phyloP scores from a whole-genome alignment of 2,888 invertebrate species.

The Labia minor region DNA sequence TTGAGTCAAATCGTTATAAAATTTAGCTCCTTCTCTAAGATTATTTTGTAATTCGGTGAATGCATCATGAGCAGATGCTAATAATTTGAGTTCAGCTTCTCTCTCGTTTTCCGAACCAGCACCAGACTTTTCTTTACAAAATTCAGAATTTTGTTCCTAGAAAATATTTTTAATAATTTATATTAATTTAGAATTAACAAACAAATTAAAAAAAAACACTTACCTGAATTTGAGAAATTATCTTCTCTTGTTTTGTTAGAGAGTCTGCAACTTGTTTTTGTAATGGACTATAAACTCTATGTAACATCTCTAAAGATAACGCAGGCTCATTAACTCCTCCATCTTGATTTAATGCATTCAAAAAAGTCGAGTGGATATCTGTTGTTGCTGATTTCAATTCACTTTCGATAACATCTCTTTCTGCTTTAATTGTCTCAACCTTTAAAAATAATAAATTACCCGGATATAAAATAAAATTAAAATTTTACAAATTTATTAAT shows the following conservation, averaged over 20 bases:
- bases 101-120: conserved; percentile 51
- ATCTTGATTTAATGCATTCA: conserved; percentile 61
- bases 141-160: conserved; percentile 46
- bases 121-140: conserved; percentile 51
- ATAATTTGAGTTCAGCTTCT: conserved; percentile 68
- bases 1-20: conserved; percentile 86
- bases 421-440: conserved; percentile 77
- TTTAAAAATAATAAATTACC: conserved; percentile 31
- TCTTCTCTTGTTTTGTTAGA: conserved; percentile 55
- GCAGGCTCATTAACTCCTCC: conserved; percentile 69
- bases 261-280: conserved; percentile 69
- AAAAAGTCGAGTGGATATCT: conserved; percentile 73
- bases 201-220: conserved; percentile 26
- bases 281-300: conserved; percentile 62
- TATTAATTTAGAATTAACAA: not conserved
- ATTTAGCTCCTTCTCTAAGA: conserved; percentile 91
- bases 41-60: conserved; percentile 84
- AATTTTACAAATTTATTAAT: conserved; percentile 15
- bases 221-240: conserved; percentile 58
- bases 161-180: conserved; percentile 24
- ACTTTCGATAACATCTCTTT: conserved; percentile 79
- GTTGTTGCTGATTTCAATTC: conserved; percentile 68
- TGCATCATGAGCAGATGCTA: conserved; percentile 85
- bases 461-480: conserved; percentile 14
- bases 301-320: conserved; percentile 58